These are phyloP conservation scores for Orthonychiurus folsomi DNA, from an alignment of 2,888 invertebrate genomes.

Conservation along the genomic window DNA sequence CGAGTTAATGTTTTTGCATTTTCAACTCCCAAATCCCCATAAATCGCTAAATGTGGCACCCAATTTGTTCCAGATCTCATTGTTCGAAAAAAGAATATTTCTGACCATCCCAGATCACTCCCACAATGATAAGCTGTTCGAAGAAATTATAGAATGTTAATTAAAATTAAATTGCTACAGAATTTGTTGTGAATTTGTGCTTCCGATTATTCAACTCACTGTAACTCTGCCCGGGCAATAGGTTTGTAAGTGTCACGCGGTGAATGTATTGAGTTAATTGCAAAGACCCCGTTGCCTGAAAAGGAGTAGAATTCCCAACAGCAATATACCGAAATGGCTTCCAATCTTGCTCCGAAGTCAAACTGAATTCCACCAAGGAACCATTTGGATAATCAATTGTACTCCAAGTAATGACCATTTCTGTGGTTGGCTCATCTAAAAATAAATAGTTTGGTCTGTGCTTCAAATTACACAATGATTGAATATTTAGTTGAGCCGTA, in stretches of 20 bases:
- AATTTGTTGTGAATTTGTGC: background rate
- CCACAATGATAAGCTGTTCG: conserved; percentile 68
- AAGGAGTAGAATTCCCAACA: conserved; percentile 19
- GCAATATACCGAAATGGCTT: background rate
- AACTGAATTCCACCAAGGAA: conserved; percentile 33
- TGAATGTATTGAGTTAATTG: conserved; percentile 34
- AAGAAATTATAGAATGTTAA: conserved; percentile 37
- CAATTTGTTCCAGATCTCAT: conserved; percentile 57
- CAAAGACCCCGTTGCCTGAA: conserved; percentile 22
- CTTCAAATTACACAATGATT: background rate
- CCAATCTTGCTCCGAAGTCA: conserved; percentile 10
- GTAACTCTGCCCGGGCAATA: conserved; percentile 29
- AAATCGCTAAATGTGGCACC: conserved; percentile 74
- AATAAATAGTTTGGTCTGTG: background rate
- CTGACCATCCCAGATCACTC: conserved; percentile 69
- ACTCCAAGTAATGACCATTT: conserved; percentile 38
- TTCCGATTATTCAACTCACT: conserved; percentile 18
- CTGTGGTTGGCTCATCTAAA: conserved; percentile 20
- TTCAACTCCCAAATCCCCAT: conserved; percentile 87
- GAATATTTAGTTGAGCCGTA: conserved; percentile 14
- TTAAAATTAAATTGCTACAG: background rate
- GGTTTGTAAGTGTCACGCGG: conserved; percentile 24
- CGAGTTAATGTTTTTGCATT: conserved; percentile 79
- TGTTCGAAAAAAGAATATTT: conserved; percentile 65
- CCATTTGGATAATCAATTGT: conserved; percentile 26